phyloP scores from a whole-genome alignment of 2,113 vertebrate genomes.

The Melanocharis versteri region DNA sequence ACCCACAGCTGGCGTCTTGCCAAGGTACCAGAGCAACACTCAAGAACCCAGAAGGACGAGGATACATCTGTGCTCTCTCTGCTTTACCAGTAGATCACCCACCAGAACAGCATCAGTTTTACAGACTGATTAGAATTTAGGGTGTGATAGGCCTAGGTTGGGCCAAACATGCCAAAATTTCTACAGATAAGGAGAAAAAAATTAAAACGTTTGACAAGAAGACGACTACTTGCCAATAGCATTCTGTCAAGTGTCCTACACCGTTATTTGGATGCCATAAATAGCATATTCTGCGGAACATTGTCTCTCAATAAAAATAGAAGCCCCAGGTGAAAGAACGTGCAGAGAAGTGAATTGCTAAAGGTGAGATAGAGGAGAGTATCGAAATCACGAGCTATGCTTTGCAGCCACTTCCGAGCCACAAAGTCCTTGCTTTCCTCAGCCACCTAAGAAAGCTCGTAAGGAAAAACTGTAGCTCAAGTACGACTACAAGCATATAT shows the following conservation, averaged over 20 bases:
- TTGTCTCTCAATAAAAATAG: not conserved
- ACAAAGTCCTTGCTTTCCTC: not conserved
- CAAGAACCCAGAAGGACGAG: fast-evolving
- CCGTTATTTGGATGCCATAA: not conserved
- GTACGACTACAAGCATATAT: not conserved
- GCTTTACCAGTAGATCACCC: not conserved
- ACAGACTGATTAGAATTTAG: not conserved
- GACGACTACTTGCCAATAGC: not conserved
- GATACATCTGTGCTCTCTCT: not conserved
- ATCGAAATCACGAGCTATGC: not conserved
- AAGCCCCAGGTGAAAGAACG: not conserved
- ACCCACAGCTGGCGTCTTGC: not conserved
- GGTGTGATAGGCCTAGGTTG: not conserved
- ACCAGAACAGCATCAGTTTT: not conserved
- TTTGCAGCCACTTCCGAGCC: not conserved
- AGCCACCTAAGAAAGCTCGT: not conserved
- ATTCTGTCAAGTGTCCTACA: not conserved
- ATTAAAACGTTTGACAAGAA: not conserved
- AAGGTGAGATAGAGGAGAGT: not conserved
- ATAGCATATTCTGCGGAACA: not conserved
- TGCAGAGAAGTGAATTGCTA: not conserved
- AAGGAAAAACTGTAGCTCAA: not conserved
- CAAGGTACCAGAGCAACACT: not conserved
- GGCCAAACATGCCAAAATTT: not conserved
- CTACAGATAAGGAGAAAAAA: not conserved